A percentile compares a stretch with the other conserved stretches of the same genome.
Evolutionary conservation across 2,888 invertebrate genomes (phyloP).

Genomic region (Quadroppia sp.): DNA sequence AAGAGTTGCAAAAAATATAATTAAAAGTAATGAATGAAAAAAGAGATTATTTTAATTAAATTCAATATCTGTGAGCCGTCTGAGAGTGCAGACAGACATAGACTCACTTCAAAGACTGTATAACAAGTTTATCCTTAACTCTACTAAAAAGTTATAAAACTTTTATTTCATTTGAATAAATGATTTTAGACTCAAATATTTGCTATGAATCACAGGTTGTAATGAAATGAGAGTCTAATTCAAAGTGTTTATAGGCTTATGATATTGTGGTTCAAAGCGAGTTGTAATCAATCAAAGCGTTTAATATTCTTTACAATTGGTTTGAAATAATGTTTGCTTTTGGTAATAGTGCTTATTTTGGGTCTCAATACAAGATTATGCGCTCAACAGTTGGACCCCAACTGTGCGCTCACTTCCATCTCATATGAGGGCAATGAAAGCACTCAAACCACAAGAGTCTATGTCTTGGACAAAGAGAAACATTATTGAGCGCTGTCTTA

Average conservation of each 20-base stretch:
- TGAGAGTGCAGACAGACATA: no score
- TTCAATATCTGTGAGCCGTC: no score
- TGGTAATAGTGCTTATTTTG: neutral
- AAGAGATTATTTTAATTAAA: no score
- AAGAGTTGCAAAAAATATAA: no score
- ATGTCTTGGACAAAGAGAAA: neutral
- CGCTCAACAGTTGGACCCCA: neutral
- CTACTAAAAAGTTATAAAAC: no score
- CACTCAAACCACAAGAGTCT: neutral
- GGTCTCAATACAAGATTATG: constrained; percentile 6
- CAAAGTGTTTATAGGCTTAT: neutral
- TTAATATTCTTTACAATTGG: neutral
- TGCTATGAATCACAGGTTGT: neutral
- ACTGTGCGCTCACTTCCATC: neutral
- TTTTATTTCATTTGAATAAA: no score
- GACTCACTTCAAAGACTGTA: no score
- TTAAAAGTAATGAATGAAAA: no score
- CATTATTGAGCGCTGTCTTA: neutral
- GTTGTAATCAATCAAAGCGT: constrained; percentile 15
- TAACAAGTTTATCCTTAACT: no score
- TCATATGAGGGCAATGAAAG: neutral
- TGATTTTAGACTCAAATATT: no score
- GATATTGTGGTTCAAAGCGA: neutral
- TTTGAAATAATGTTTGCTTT: neutral
- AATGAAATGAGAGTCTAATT: neutral